Conservation (phyloP, 2,797 vertebrate species). For the Arctocebus calabarensis region DNA sequence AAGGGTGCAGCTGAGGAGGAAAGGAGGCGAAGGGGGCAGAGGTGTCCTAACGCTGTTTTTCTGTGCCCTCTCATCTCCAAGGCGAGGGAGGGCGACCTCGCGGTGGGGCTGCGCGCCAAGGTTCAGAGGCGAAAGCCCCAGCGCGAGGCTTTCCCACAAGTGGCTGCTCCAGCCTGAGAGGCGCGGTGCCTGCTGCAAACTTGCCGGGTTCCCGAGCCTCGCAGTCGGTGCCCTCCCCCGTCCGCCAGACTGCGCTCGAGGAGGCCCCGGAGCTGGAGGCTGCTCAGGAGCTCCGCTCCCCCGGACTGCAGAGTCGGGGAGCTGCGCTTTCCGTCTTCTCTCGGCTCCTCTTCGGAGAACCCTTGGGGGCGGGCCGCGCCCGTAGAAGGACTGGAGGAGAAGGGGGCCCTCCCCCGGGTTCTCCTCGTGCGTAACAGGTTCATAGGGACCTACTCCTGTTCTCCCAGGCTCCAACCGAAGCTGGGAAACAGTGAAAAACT, state of each 20-base stretch:
- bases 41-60: not conserved
- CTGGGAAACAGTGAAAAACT: not conserved
- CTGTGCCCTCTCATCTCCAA: not conserved
- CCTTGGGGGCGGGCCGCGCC: not conserved
- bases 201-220: conserved; percentile 16
- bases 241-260: not conserved
- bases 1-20: conserved; percentile 76
- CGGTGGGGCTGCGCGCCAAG: conserved; percentile 25
- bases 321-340: not conserved
- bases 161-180: conserved; percentile 70
- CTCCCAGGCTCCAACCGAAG: not conserved
- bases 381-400: not conserved
- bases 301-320: not conserved
- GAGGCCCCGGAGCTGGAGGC: not conserved
- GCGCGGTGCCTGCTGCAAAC: conserved; percentile 71
- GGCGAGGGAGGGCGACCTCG: not conserved
- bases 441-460: not conserved
- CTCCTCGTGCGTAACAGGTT: conserved; percentile 71
- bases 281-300: not conserved
- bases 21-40: conserved; percentile 22
- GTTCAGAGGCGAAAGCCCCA: not conserved
- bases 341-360: fast-evolving
- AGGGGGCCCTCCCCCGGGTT: not conserved
- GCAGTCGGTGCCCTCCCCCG: not conserved
- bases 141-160: conserved; percentile 80